Conservation (phyloP, 1,140 invertebrate species). For the Hylaeus volcanicus region DNA sequence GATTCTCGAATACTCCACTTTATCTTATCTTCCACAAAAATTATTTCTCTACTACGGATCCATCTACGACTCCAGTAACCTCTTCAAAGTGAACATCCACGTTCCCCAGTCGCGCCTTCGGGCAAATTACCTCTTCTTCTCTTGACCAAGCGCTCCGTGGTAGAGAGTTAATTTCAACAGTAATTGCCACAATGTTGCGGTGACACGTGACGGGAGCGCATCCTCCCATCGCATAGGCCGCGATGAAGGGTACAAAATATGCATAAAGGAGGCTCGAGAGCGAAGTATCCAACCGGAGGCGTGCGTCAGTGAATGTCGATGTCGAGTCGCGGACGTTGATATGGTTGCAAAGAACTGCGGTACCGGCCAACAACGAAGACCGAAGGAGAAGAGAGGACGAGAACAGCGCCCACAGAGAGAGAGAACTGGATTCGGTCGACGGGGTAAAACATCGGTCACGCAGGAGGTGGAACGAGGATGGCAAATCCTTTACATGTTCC, state of each 20-base stretch:
- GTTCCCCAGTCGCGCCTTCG: too few species aligned
- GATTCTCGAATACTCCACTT: too few species aligned
- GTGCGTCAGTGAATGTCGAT: slow-evolving; percentile 58
- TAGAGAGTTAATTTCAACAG: neutral
- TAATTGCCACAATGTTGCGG: neutral
- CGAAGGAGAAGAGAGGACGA: neutral
- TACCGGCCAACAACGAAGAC: slow-evolving; percentile 7
- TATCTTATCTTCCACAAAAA: too few species aligned
- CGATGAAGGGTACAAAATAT: slow-evolving; percentile 12
- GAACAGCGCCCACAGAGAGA: neutral
- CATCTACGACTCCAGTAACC: too few species aligned
- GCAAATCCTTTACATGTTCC: slow-evolving; percentile 42
- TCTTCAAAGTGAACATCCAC: too few species aligned
- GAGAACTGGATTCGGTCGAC: slow-evolving; percentile 26
- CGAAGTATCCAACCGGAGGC: slow-evolving; percentile 42
- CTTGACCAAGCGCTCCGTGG: too few species aligned
- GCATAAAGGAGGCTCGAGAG: slow-evolving; percentile 23
- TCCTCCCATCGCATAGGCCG: neutral
- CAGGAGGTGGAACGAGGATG: slow-evolving; percentile 16
- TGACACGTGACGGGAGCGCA: neutral
- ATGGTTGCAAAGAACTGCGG: slow-evolving; percentile 36
- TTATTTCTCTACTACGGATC: too few species aligned
- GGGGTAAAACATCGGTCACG: slow-evolving; percentile 32
- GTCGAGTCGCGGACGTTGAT: slow-evolving; percentile 60
- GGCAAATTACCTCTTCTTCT: too few species aligned